Evolutionary conservation across 1,140 invertebrate species (phyloP).

Genomic region (Bursaphelenchus mucronatus): DNA sequence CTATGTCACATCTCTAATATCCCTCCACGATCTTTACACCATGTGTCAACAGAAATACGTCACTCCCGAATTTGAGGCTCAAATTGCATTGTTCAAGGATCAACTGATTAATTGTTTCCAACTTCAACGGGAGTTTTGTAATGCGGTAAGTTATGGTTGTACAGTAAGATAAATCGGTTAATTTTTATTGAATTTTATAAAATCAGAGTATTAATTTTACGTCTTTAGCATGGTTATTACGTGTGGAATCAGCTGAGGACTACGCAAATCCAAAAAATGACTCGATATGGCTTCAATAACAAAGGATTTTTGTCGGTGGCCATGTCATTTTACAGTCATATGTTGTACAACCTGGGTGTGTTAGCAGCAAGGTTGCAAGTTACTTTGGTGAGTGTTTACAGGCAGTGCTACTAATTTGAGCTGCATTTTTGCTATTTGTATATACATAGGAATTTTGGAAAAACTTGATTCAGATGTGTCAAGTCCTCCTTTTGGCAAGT

Average conservation of each 20-base stretch:
- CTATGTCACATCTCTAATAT: slow-evolving; percentile 42
- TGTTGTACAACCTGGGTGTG: slow-evolving; percentile 48
- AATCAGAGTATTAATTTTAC: neutral
- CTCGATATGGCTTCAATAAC: slow-evolving; percentile 41
- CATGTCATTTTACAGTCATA: slow-evolving; percentile 46
- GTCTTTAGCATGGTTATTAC: slow-evolving; percentile 36
- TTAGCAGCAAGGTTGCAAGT: slow-evolving; percentile 41
- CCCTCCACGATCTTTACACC: slow-evolving; percentile 43
- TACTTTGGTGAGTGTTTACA: neutral
- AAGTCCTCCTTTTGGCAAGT: too few relatives aligned
- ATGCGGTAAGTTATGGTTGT: slow-evolving; percentile 24
- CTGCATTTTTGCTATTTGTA: too few relatives aligned
- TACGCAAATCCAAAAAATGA: slow-evolving; percentile 47
- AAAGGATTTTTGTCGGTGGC: slow-evolving; percentile 36
- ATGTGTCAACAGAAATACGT: slow-evolving; percentile 40
- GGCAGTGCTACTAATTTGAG: too few relatives aligned
- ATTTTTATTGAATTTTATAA: slow-evolving; percentile 1
- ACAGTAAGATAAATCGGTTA: slow-evolving; percentile 9
- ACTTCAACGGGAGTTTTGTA: slow-evolving; percentile 44
- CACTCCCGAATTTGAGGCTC: slow-evolving; percentile 38
- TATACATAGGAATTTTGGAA: too few relatives aligned
- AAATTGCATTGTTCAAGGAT: slow-evolving; percentile 40
- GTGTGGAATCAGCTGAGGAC: slow-evolving; percentile 38
- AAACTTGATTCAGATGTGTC: too few relatives aligned
- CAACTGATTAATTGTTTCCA: slow-evolving; percentile 40